phyloP scores from a whole-genome alignment of 2,888 invertebrate genomes.

The Zygogramma bicolorata region DNA sequence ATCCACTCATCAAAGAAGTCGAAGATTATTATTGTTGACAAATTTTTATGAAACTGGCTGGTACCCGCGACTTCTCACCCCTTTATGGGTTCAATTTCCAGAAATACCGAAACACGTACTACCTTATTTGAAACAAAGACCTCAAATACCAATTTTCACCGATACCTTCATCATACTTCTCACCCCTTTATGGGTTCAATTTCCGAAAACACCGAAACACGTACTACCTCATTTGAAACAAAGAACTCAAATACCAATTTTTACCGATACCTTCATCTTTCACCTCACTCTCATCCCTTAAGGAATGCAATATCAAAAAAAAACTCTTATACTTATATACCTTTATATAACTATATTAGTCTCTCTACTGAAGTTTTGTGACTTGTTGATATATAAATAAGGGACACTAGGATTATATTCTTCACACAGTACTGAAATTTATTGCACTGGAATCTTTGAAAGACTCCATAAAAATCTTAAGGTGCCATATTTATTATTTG shows the following conservation, averaged over 20 bases:
- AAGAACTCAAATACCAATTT: background rate
- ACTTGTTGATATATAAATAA: background rate
- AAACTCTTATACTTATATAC: background rate
- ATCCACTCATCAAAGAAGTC: slow-evolving; percentile 23
- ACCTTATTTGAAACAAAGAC: background rate
- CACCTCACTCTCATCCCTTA: background rate
- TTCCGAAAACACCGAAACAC: background rate
- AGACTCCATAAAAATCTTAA: too few relatives aligned
- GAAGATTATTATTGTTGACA: slow-evolving; percentile 32
- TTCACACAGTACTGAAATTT: background rate
- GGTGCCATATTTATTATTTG: too few relatives aligned
- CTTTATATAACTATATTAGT: background rate
- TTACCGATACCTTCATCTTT: background rate
- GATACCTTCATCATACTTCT: background rate
- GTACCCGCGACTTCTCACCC: background rate
- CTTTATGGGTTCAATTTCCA: background rate
- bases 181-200: background rate
- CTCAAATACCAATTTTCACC: background rate
- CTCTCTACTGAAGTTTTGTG: background rate
- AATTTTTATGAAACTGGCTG: background rate
- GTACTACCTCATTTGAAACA: background rate
- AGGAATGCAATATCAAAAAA: background rate
- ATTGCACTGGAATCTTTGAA: too few relatives aligned
- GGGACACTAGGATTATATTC: background rate
- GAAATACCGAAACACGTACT: background rate